phyloP scores from a whole-genome alignment of 2,113 vertebrate species.

The Rhineura floridana region DNA sequence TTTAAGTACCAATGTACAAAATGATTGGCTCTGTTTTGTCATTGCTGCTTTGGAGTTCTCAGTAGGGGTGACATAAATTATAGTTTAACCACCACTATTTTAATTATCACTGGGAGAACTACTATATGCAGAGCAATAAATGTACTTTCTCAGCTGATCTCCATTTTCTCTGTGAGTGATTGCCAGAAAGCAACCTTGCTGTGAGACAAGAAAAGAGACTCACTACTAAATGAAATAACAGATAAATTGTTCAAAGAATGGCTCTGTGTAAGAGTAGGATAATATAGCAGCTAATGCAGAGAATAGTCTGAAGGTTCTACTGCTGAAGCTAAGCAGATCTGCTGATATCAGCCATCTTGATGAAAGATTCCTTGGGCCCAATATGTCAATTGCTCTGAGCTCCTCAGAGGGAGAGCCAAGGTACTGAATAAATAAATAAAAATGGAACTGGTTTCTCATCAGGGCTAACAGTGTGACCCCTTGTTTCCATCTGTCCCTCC shows the following conservation, averaged over 20 bases:
- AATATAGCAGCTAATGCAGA: neutral
- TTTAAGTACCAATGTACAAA: constrained; percentile 23
- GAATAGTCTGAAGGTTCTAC: neutral
- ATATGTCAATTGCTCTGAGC: neutral
- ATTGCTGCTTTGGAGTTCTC: constrained; percentile 44
- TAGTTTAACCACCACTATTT: constrained; percentile 50
- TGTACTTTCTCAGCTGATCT: constrained; percentile 30
- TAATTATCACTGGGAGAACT: constrained; percentile 48
- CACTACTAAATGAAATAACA: constrained; percentile 44
- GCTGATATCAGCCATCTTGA: neutral
- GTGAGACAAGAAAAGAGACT: constrained; percentile 28
- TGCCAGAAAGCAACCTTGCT: neutral
- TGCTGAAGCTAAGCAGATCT: neutral
- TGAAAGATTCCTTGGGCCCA: neutral
- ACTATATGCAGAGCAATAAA: constrained; percentile 30
- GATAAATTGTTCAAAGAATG: constrained; percentile 19
- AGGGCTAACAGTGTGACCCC: no score
- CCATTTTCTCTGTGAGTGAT: constrained; percentile 1
- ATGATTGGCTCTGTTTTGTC: constrained; percentile 32
- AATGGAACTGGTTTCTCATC: no score
- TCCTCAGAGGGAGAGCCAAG: neutral
- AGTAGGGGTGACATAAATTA: constrained; percentile 45
- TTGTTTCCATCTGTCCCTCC: neutral
- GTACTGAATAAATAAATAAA: neutral
- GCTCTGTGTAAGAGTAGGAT: neutral